Base-by-base conservation (phyloP, 2,797 vertebrate species). In the Esox lucius region DNA sequence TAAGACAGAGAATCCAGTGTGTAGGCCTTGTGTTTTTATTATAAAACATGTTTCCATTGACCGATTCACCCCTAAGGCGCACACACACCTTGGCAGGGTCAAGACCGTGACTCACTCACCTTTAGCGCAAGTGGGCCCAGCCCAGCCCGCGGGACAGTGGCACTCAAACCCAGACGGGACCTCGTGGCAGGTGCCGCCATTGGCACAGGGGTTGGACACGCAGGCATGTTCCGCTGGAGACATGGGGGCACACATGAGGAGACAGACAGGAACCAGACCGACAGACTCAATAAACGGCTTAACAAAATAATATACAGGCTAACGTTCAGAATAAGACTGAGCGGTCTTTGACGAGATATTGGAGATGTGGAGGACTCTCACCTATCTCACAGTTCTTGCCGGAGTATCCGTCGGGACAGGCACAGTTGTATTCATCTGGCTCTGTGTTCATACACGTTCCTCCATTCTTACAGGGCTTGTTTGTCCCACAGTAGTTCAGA, bases 401-500 rank as follows among this genome's bases (percentile, higher is more conserved):
- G 0, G 95, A 96, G 90, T 98, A 98, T 22, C 97, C 95, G 0
- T 97, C 95, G 0, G 95, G 95, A 89, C 97, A 99, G 81, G 92
- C 93, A 9, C 97, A 98, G 82, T 89, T 92, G 79, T 99, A 98
- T 69, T 97, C 95, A 0, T 98, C 95, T 0, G 97, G 97, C 79
- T 99, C 97, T 0, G 95, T 95, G 77, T 98, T 99, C 94, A 96
- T 95, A 48, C 97, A 99, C 0, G 95, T 98, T 0, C 96, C 97
- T 48, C 96, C 96, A 0, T 99, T 97, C 76, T 93, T 83, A 76
- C 97, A 99, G 1, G 97, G 97, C 59, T 91, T 94, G 88, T 98
- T 97, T 71, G 93, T 98, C 22, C 97, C 97, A n/a, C 97, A 99
- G 91, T 98, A 99, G 86, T 99, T 99, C 81, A 99, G 92, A 90